Percentiles rank a stretch among this genome's conserved stretches.
phyloP scores from a whole-genome alignment of 1,140 invertebrate genomes.

The Drosophila fuyamai region DNA sequence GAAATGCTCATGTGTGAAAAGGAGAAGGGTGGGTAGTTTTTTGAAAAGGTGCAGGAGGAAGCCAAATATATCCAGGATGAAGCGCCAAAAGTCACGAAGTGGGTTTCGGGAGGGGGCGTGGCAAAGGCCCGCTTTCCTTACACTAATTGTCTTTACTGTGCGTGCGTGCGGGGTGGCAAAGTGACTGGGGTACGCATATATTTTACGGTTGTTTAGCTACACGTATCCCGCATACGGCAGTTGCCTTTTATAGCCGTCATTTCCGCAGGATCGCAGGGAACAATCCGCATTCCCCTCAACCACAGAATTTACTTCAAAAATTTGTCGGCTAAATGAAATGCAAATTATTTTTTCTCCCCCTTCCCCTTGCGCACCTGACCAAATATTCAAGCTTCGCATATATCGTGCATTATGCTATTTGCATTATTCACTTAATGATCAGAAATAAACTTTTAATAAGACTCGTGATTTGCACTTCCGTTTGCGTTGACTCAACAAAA shows the following conservation, averaged over 20 bases:
- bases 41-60: slow-evolving; percentile 29
- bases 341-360: slow-evolving; percentile 52
- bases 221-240: slow-evolving; percentile 68
- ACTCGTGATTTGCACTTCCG: slow-evolving; percentile 66
- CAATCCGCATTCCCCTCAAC: slow-evolving; percentile 34
- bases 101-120: slow-evolving; percentile 10
- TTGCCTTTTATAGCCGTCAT: slow-evolving; percentile 71
- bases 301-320: slow-evolving; percentile 60
- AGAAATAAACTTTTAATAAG: slow-evolving; percentile 76
- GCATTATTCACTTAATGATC: slow-evolving; percentile 68
- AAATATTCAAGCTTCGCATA: slow-evolving; percentile 44
- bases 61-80: slow-evolving; percentile 61
- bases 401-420: slow-evolving; percentile 26
- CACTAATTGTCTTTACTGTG: slow-evolving; percentile 78
- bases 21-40: not conserved
- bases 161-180: slow-evolving; percentile 37
- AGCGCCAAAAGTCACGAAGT: slow-evolving; percentile 75
- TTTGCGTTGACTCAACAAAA: slow-evolving; percentile 65
- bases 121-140: slow-evolving; percentile 54
- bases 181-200: slow-evolving; percentile 59
- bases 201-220: slow-evolving; percentile 79
- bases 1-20: slow-evolving; percentile 68
- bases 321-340: slow-evolving; percentile 57
- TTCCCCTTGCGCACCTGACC: slow-evolving; percentile 47
- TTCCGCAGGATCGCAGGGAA: slow-evolving; percentile 49